Base-by-base conservation (phyloP, 1,140 invertebrate species). In the Marisa cornuarietis region DNA sequence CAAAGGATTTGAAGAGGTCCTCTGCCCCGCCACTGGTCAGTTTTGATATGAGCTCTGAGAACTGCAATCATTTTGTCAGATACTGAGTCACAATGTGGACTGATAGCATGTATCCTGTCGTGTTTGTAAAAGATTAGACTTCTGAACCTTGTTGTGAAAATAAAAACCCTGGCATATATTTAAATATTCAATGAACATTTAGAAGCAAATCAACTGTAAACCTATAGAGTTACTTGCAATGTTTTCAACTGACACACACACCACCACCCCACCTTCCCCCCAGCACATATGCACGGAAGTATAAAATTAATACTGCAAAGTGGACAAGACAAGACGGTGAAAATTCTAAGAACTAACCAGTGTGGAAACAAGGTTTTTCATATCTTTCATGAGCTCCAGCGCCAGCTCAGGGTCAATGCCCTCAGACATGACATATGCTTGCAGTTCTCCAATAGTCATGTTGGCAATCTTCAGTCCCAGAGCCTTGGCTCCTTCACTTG, bases 361-460 rank as follows among this genome's bases (percentile, higher is more conserved):
- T 24, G 81, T 79, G 49, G 76, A 81, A 9, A 79, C 82, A 24
- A 87, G 74, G 22, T 87, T 83, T 74, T 82, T 84, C 49, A 87
- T 62, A 22, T 87, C 78, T 54, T 84, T 79, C 49, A 82, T 78
- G 20, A 87, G 76, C 52, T 84, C 22, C 6, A 77, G n/a, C 14
- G 84, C 81, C 22, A 81, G 52, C 16, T 83, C 79, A 51, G 86
- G 86, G 69, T 87, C 84, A 22, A 87, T 78, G 54, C 84, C 86
- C 68, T 86, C 83, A 10, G 72, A 76, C 20, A 86, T 82, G 24
- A 87, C 62, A 81, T 85, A 69, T 3, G 83, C 76, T 74, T 81
- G 71, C 14, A 87, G n/a, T 42, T 87, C 85, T 24, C 83, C 85
- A 20, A 87, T 84, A 0, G 85, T 87, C 86, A 87, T 86, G 79